A percentile compares a stretch with the other conserved stretches of the same genome.
Conservation (phyloP, 2,888 invertebrate genomes). For the Diarsia dahlii region DNA sequence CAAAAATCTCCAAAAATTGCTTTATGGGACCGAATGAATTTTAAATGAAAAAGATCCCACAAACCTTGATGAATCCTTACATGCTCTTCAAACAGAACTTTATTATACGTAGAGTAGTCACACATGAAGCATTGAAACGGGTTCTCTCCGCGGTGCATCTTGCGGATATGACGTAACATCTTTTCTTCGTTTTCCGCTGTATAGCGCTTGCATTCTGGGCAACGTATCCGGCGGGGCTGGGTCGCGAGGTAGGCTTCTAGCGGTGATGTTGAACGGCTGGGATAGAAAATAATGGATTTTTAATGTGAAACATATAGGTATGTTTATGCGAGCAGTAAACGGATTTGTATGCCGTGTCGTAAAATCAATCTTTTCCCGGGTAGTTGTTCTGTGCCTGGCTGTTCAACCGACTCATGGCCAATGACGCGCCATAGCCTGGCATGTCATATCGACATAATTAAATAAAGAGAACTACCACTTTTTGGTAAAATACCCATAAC, state of each 20-base stretch:
- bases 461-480: no score
- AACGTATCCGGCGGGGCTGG: constrained; percentile 48
- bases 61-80: constrained; percentile 81
- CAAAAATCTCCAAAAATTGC: no score
- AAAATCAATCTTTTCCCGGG: no score
- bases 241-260: constrained; percentile 17
- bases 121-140: constrained; percentile 85
- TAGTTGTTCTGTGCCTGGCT: no score
- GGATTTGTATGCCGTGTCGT: no score
- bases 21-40: no score
- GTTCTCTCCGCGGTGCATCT: constrained; percentile 79
- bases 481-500: no score
- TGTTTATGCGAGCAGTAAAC: no score
- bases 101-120: constrained; percentile 83
- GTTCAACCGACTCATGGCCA: no score
- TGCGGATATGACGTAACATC: constrained; percentile 76
- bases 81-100: constrained; percentile 81
- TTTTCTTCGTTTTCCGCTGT: constrained; percentile 76
- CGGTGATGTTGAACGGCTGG: constrained; percentile 25
- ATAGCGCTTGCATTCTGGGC: constrained; percentile 72
- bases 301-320: no score
- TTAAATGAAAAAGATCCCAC: neutral
- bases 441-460: no score
- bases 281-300: neutral
- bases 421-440: no score